Percentiles rank a stretch among this genome's conserved stretches.
Conservation (phyloP, 2,797 vertebrate genomes). For the Champsocephalus esox region DNA sequence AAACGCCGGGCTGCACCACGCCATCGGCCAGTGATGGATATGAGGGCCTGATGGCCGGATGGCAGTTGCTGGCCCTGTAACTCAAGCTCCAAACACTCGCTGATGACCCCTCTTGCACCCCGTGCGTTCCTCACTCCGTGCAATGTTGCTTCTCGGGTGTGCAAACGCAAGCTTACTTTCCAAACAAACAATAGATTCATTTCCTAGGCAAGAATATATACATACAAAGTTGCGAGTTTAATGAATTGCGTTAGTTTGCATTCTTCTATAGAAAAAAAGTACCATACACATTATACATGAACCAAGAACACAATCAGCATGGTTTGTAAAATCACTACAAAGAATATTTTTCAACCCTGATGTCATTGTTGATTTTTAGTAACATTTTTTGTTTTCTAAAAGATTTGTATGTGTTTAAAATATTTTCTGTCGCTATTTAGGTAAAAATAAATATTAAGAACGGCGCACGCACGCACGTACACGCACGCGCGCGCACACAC, state of each 20-base stretch:
- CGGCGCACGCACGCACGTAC: no score
- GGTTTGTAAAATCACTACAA: neutral
- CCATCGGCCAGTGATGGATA: slow-evolving; percentile 82
- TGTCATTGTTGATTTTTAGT: neutral
- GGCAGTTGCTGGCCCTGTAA: slow-evolving; percentile 92
- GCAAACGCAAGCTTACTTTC: slow-evolving; percentile 50
- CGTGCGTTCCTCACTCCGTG: slow-evolving; percentile 68
- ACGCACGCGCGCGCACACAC: no score
- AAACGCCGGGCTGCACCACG: slow-evolving; percentile 83
- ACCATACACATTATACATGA: neutral
- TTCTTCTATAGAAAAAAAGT: neutral
- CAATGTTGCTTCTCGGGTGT: slow-evolving; percentile 42
- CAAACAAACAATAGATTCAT: slow-evolving; percentile 40
- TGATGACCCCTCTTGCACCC: slow-evolving; percentile 73
- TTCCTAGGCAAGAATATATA: slow-evolving; percentile 1
- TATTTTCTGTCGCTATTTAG: neutral
- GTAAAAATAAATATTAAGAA: neutral
- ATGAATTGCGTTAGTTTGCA: neutral
- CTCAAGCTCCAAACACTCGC: slow-evolving; percentile 84
- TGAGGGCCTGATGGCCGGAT: slow-evolving; percentile 85
- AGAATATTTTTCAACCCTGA: neutral
- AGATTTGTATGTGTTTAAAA: neutral
- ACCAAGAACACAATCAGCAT: neutral
- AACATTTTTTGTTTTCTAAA: neutral
- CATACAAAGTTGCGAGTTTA: neutral